These are phyloP conservation scores for Mionectes olivaceus DNA, from an alignment of 2,797 vertebrate genomes.

Conservation along the genomic window DNA sequence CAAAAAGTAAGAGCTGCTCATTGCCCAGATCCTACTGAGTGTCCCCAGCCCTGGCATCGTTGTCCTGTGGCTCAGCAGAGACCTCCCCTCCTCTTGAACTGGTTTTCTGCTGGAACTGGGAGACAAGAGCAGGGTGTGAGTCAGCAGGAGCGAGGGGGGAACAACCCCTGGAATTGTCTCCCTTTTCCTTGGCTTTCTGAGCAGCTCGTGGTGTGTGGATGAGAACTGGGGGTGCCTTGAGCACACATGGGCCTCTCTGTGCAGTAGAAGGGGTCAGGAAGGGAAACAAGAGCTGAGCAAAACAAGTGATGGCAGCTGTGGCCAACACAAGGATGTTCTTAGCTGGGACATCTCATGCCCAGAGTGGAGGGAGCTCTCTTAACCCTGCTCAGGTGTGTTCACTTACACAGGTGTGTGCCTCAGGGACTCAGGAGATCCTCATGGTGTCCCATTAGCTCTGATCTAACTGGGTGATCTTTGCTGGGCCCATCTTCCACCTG, in stretches of 20 bases:
- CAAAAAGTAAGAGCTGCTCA: conserved; percentile 89
- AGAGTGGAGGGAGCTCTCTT: not conserved
- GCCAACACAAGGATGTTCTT: not conserved
- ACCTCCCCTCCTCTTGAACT: not conserved
- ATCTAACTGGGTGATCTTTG: not conserved
- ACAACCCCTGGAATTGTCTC: not conserved
- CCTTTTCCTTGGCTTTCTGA: not conserved
- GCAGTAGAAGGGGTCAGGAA: not conserved
- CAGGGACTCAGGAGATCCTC: not conserved
- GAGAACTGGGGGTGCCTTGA: not conserved
- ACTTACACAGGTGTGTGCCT: fast-evolving
- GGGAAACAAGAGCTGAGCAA: not conserved
- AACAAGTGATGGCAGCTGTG: not conserved
- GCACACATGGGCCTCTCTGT: not conserved
- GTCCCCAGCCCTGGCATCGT: not conserved
- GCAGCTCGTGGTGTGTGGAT: not conserved
- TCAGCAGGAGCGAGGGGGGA: not conserved
- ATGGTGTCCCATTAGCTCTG: not conserved
- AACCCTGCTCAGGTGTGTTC: not conserved
- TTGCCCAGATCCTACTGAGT: not conserved
- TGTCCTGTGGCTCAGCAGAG: not conserved
- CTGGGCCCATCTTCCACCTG: not conserved
- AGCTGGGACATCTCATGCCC: not conserved
- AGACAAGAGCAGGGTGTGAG: not conserved
- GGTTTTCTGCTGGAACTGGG: not conserved